phyloP scores from a whole-genome alignment of 2,888 invertebrate species.

The Drosophila neonasuta region DNA sequence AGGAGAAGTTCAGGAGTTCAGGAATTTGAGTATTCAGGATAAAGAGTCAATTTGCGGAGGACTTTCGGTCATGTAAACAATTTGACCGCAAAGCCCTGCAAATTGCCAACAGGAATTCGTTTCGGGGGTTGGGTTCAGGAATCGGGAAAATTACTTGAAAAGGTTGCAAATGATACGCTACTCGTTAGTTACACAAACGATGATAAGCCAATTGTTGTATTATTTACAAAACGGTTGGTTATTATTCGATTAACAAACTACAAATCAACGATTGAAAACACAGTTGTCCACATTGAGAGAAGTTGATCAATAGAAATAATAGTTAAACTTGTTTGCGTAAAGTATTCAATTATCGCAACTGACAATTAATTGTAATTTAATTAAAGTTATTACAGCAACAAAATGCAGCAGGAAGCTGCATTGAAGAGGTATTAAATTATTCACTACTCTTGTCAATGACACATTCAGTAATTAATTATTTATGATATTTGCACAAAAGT shows the following conservation, averaged over 20 bases:
- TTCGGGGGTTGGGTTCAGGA: not conserved
- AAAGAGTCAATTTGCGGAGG: conserved; percentile 33
- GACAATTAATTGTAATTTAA: conserved; percentile 1
- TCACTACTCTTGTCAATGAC: not conserved
- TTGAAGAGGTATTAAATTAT: conserved; percentile 8
- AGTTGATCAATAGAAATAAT: not conserved
- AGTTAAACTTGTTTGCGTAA: not conserved
- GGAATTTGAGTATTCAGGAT: conserved; percentile 19
- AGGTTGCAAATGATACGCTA: conserved; percentile 14
- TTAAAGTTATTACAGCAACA: conserved; percentile 1
- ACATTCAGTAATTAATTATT: conserved; percentile 1
- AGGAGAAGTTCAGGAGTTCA: conserved; percentile 1
- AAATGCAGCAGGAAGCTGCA: not conserved
- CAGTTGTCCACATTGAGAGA: conserved; percentile 25
- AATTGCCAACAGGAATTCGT: conserved; percentile 13
- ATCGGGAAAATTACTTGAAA: not conserved
- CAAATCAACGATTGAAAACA: conserved; percentile 34
- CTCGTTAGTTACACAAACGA: conserved; percentile 33
- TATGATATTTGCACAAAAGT: not conserved
- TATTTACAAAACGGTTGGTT: conserved; percentile 49
- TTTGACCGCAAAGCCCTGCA: conserved; percentile 39
- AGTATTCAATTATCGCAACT: not conserved
- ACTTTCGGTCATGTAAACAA: conserved; percentile 41
- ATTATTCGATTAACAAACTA: conserved; percentile 33
- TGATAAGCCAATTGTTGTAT: conserved; percentile 46